Base-by-base conservation (phyloP, 2,888 invertebrate species). In the Xanthia icteritia region DNA sequence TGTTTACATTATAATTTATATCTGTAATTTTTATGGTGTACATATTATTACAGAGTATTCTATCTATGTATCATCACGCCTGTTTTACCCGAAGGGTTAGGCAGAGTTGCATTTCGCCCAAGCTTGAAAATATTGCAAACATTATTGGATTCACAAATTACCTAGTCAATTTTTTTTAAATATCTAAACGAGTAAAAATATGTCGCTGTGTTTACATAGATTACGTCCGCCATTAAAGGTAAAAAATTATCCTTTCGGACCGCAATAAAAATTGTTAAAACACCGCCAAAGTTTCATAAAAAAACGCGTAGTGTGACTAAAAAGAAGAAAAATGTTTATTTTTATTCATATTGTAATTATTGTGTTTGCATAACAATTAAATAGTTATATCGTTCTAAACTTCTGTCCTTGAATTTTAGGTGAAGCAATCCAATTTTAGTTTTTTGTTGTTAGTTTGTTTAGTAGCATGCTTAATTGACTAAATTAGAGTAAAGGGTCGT, bases 291-390 rank as follows among this genome's bases (percentile, higher is more conserved):
- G 83, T 76, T 74, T 63, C 27, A 15, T 66, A 76, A 86, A 85
- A 83, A 88, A 84, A 42, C 48, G 39, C 66, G 51, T 20, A 51
- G 51, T 73, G 73, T 81, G 56, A 82, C 69, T 83, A 77, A 72
- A 73, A 80, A 70, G 3, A 77, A 66, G 36, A 54, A 56, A 65
- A 67, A 76, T 79, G 17, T 36, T 56, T 42, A 67, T 89, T 88
- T 88, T 89, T 87, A 90, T 90, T 88, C 83, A 89, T 86, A 82
- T 85, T 87, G 69, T 77, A 85, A 89, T 90, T 85, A 85, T 73
- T 69, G 60, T 92, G 92, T 94, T 93, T 94, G 92, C 92, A 90
- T 91, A 93, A 89, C 89, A 91, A 92, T 92, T 91, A 89, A 86
- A 89, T 81, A 79, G 77, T 82, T 87, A 85, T 80, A 83, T 51